Percentiles rank a stretch among this genome's conserved stretches.
Evolutionary conservation across 2,888 invertebrate genomes (phyloP).

Genomic region (Platerodrilus igneus): DNA sequence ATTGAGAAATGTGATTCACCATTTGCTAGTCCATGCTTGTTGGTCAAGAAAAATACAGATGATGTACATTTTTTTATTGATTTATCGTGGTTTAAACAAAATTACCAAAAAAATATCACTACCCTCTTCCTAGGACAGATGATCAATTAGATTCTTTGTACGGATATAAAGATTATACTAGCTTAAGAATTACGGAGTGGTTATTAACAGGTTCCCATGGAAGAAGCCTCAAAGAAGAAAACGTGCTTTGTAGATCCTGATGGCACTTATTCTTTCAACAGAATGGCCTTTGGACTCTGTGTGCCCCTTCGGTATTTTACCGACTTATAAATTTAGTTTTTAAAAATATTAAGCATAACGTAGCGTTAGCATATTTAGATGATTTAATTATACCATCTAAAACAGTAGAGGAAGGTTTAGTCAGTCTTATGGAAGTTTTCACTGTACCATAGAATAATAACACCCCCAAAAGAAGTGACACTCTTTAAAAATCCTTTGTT

Average conservation of each 20-base stretch:
- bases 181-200: conserved; percentile 34
- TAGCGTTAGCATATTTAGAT: conserved; percentile 3
- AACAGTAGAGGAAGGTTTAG: conserved; percentile 1
- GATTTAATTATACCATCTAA: neutral
- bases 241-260: conserved; percentile 36
- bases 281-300: conserved; percentile 37
- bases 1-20: conserved; percentile 28
- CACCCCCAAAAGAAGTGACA: too few relatives aligned
- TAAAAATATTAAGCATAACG: neutral
- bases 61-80: conserved; percentile 29
- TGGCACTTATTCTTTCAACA: conserved; percentile 34
- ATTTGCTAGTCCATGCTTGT: conserved; percentile 29
- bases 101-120: conserved; percentile 33
- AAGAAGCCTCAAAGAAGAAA: conserved; percentile 26
- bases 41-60: conserved; percentile 32
- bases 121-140: conserved; percentile 35
- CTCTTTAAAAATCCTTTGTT: too few relatives aligned
- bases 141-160: conserved; percentile 32
- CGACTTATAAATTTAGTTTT: conserved; percentile 24
- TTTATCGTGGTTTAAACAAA: conserved; percentile 34
- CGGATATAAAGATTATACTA: conserved; percentile 30
- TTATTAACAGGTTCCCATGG: conserved; percentile 36
- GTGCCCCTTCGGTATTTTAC: conserved; percentile 36
- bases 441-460: too few relatives aligned
- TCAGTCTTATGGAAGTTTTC: too few relatives aligned